phyloP scores from a whole-genome alignment of 2,888 invertebrate genomes.

The Xestia ashworthii region DNA sequence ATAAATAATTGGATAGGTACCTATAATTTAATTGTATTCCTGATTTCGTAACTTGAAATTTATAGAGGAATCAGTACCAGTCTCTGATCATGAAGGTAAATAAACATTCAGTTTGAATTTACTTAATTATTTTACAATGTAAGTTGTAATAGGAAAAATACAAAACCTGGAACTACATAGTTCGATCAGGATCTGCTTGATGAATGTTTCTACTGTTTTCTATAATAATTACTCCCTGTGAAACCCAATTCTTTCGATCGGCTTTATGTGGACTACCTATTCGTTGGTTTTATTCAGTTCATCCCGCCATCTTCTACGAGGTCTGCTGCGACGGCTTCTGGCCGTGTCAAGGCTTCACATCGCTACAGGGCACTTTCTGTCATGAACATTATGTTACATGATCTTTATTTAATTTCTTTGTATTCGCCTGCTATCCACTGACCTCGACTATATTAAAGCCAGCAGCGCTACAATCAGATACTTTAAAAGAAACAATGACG shows the following conservation, averaged over 20 bases:
- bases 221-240: background rate
- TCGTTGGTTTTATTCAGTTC: background rate
- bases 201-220: background rate
- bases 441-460: background rate
- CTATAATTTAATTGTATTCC: background rate
- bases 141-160: background rate
- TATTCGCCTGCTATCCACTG: slow-evolving; percentile 1
- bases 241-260: background rate
- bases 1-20: background rate
- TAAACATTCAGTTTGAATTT: background rate
- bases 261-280: background rate
- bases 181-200: background rate
- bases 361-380: background rate
- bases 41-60: background rate
- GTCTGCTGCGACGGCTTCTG: background rate
- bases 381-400: background rate
- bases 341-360: background rate
- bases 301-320: background rate
- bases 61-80: background rate
- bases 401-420: background rate
- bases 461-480: background rate
- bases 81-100: background rate
- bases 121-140: background rate
- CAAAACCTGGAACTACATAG: background rate
- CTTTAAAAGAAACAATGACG: background rate